A percentile compares a stretch with the other conserved stretches of the same genome.
phyloP scores from a whole-genome alignment of 2,797 vertebrate species.

The Rhincodon typus region DNA sequence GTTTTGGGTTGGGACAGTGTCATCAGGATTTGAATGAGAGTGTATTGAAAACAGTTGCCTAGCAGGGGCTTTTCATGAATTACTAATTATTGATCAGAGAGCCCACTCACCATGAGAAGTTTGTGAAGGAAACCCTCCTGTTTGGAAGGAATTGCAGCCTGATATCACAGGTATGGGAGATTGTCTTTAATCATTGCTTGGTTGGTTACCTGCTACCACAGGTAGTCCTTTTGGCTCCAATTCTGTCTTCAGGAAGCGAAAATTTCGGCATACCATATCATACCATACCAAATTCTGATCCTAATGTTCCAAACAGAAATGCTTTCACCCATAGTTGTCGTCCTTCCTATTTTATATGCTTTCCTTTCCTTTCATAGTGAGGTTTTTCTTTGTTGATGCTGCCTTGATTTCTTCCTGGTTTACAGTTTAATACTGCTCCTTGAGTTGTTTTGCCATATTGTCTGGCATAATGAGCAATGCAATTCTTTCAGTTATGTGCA shows the following conservation, averaged over 20 bases:
- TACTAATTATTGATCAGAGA: background rate
- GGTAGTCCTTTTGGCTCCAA: background rate
- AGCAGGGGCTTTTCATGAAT: background rate
- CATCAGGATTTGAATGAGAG: background rate
- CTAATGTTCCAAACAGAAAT: background rate
- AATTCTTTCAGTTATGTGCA: background rate
- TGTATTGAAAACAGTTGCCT: background rate
- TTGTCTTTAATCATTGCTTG: background rate
- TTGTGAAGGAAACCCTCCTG: background rate
- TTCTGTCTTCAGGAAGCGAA: no score
- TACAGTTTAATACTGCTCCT: background rate
- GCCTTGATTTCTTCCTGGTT: conserved; percentile 11
- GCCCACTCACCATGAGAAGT: background rate
- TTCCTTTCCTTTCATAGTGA: background rate
- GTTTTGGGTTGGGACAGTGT: background rate
- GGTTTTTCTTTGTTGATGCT: background rate
- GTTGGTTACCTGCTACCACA: background rate
- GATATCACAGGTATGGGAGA: background rate
- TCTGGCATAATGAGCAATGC: background rate
- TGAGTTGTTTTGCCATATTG: background rate
- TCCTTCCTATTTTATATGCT: background rate
- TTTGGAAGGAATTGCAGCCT: background rate
- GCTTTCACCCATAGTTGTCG: no score
- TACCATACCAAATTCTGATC: background rate
- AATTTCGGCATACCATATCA: no score